These are phyloP conservation scores for Chaetorhynchus papuensis DNA, from an alignment of 2,113 vertebrate species.

Conservation along the genomic window DNA sequence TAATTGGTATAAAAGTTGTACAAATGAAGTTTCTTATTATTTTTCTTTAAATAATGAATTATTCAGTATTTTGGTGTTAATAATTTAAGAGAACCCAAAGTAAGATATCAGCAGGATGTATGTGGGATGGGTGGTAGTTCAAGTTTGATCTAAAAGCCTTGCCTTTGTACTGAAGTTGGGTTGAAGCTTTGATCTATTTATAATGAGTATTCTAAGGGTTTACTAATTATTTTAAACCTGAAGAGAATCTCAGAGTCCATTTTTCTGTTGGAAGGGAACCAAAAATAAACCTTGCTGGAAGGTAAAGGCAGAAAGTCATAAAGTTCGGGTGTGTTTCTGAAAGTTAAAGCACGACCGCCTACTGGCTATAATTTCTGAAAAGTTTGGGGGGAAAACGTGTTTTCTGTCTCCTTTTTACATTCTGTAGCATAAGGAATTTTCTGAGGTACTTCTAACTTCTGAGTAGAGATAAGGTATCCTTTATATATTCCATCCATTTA, in stretches of 20 bases:
- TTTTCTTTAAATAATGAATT: conserved; percentile 63
- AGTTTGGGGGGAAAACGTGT: neutral
- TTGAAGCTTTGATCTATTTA: conserved; percentile 66
- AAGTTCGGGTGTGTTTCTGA: neutral
- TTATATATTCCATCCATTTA: neutral
- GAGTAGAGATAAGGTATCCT: neutral
- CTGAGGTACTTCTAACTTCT: neutral
- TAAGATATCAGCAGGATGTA: conserved; percentile 53
- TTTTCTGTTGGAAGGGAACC: neutral
- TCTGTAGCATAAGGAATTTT: conserved; percentile 8
- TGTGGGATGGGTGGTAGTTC: conserved; percentile 25
- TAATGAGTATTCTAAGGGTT: conserved; percentile 67
- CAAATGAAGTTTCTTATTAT: conserved; percentile 30
- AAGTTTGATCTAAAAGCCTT: conserved; percentile 62
- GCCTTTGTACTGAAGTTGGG: conserved; percentile 59
- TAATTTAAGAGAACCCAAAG: conserved; percentile 63
- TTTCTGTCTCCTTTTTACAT: conserved; percentile 27
- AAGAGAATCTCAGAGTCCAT: conserved; percentile 35
- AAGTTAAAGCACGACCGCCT: neutral
- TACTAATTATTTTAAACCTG: conserved; percentile 68
- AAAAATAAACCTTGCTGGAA: conserved; percentile 54
- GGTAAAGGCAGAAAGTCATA: conserved; percentile 38
- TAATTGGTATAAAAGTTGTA: conserved; percentile 18
- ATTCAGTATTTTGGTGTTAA: conserved; percentile 66
- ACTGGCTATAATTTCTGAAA: conserved; percentile 23